phyloP scores from a whole-genome alignment of 2,113 vertebrate species.

The Oreochromis niloticus region DNA sequence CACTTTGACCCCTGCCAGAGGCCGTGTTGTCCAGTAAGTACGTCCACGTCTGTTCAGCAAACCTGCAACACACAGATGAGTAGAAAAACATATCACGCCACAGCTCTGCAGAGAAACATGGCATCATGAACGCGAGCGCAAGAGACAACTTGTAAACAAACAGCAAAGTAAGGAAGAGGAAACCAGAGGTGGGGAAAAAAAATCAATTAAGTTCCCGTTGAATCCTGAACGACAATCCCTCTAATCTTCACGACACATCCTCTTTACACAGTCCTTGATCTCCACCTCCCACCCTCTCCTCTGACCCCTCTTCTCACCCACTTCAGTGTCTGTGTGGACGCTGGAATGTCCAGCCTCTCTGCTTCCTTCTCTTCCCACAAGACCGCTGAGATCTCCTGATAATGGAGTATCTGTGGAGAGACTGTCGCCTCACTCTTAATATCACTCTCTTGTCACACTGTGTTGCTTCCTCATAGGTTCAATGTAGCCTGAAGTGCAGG shows the following conservation, averaged over 20 bases:
- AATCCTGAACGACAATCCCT: conserved; percentile 41
- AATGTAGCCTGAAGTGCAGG: conserved; percentile 67
- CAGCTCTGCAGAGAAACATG: background rate
- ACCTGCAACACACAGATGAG: conserved; percentile 50
- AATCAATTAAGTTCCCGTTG: background rate
- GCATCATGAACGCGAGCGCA: background rate
- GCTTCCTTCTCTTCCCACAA: conserved; percentile 15
- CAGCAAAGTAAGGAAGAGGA: background rate
- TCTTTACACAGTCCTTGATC: conserved; percentile 64
- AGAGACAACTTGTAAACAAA: background rate
- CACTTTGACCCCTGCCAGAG: conserved; percentile 56
- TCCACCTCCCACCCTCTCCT: conserved; percentile 31
- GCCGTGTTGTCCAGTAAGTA: conserved; percentile 38
- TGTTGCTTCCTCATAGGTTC: conserved; percentile 63
- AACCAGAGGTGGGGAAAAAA: background rate
- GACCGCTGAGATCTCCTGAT: conserved; percentile 19
- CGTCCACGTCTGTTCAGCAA: conserved; percentile 37
- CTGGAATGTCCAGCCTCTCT: conserved; percentile 30
- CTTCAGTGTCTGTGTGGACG: conserved; percentile 17
- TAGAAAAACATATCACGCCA: background rate
- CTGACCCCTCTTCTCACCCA: conserved; percentile 48
- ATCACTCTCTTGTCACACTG: conserved; percentile 69
- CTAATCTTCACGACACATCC: conserved; percentile 62
- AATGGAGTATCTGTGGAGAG: conserved; percentile 50
- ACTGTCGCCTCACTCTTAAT: conserved; percentile 60